These are phyloP conservation scores for Morone saxatilis DNA, from an alignment of 2,113 vertebrate species.

Conservation along the genomic window DNA sequence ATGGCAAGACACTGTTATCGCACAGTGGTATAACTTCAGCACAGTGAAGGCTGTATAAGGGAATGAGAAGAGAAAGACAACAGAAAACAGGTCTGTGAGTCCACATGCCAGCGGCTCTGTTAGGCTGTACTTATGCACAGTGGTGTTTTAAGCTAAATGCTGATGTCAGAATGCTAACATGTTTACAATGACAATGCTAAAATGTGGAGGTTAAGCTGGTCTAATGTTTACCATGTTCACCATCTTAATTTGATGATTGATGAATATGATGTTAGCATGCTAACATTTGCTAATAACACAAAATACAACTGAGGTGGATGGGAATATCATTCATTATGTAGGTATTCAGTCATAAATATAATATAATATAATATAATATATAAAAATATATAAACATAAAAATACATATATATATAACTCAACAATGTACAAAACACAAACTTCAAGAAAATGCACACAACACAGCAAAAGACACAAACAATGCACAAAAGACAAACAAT, in stretches of 20 bases:
- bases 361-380: too few species aligned
- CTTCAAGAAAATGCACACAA: neutral
- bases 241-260: too few species aligned
- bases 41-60: neutral
- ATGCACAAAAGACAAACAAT: neutral
- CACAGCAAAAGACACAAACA: neutral
- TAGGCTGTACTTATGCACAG: neutral
- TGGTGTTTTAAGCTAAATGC: neutral
- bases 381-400: too few species aligned
- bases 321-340: too few species aligned
- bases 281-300: neutral
- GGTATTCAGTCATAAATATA: neutral
- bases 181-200: neutral
- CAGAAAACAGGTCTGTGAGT: neutral
- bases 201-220: neutral
- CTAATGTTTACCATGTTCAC: neutral
- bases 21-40: conserved; percentile 12
- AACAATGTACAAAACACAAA: too few species aligned
- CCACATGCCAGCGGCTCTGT: neutral
- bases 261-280: neutral
- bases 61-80: conserved; percentile 1
- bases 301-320: neutral
- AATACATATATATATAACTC: too few species aligned
- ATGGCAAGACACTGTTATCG: conserved; percentile 46
- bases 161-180: neutral